These are phyloP conservation scores for Tyto alba DNA, from an alignment of 2,113 vertebrate genomes.

Conservation along the genomic window DNA sequence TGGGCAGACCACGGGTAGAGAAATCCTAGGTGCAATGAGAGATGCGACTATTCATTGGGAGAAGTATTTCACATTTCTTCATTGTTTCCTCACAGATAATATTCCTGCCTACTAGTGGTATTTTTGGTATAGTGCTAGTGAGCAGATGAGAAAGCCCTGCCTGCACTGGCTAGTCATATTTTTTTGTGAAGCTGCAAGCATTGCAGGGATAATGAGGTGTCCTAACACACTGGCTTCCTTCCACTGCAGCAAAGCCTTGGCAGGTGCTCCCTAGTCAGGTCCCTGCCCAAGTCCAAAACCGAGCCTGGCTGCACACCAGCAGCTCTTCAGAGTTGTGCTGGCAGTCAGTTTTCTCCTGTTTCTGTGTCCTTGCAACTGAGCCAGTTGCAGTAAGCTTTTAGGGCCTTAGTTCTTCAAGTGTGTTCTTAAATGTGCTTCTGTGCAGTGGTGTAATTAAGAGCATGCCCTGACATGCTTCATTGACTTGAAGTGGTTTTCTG, in stretches of 20 bases:
- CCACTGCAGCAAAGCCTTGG: not conserved
- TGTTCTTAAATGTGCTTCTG: not conserved
- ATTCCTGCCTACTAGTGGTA: not conserved
- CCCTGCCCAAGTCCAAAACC: not conserved
- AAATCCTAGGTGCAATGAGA: not conserved
- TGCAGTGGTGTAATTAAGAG: not conserved
- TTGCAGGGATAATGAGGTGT: not conserved
- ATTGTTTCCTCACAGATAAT: not conserved
- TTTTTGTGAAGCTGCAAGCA: not conserved
- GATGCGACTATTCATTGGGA: not conserved
- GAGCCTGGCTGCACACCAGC: rapidly evolving
- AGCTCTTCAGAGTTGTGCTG: not conserved
- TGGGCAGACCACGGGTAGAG: not conserved
- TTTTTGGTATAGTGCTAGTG: not conserved
- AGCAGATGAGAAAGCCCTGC: not conserved
- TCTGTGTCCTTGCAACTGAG: not conserved
- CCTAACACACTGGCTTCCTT: not conserved
- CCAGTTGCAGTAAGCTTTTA: not conserved
- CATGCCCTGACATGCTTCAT: not conserved
- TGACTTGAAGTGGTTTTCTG: not conserved
- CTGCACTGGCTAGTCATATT: not conserved
- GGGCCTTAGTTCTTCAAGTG: not conserved
- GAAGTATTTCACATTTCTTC: not conserved
- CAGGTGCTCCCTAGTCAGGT: not conserved
- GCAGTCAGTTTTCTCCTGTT: not conserved